These are phyloP conservation scores for Adelphocoris suturalis DNA, from an alignment of 2,888 invertebrate genomes.

Conservation along the genomic window DNA sequence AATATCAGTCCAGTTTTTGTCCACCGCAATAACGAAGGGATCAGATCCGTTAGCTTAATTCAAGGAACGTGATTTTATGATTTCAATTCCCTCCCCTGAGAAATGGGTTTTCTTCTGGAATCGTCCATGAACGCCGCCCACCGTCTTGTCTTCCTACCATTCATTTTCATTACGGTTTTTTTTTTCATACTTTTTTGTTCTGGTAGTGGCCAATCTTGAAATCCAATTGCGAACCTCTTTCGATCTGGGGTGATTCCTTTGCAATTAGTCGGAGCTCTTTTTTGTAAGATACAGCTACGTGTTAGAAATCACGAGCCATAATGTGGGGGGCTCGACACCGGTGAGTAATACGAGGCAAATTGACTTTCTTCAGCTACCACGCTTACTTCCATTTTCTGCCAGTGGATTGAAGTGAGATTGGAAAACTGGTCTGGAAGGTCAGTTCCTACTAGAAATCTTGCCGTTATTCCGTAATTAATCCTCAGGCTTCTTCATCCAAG, in stretches of 20 bases:
- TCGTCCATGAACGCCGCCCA: background rate
- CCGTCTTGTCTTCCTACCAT: background rate
- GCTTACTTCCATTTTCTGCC: background rate
- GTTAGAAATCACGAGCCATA: slow-evolving; percentile 13
- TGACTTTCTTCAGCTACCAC: background rate
- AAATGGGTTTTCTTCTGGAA: slow-evolving; percentile 14
- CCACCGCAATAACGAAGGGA: background rate
- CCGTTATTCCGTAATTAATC: too few species aligned
- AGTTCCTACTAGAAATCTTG: background rate
- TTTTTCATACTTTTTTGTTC: too few species aligned
- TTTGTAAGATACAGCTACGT: background rate
- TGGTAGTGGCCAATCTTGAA: background rate
- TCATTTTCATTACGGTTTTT: slow-evolving; percentile 16
- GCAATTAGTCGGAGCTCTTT: background rate
- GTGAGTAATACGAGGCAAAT: background rate
- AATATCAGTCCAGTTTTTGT: slow-evolving; percentile 59
- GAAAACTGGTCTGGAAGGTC: background rate
- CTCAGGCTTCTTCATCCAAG: too few species aligned
- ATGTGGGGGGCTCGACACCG: background rate
- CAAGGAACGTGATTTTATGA: slow-evolving; percentile 54
- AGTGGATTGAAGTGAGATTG: slow-evolving; percentile 5
- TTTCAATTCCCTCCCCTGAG: slow-evolving; percentile 33
- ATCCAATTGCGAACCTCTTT: background rate
- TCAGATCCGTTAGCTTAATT: slow-evolving; percentile 27
- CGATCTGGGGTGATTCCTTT: background rate